A percentile compares a stretch with the other conserved stretches of the same genome.
phyloP scores from a whole-genome alignment of 2,113 vertebrate genomes.

The Casuarius casuarius region DNA sequence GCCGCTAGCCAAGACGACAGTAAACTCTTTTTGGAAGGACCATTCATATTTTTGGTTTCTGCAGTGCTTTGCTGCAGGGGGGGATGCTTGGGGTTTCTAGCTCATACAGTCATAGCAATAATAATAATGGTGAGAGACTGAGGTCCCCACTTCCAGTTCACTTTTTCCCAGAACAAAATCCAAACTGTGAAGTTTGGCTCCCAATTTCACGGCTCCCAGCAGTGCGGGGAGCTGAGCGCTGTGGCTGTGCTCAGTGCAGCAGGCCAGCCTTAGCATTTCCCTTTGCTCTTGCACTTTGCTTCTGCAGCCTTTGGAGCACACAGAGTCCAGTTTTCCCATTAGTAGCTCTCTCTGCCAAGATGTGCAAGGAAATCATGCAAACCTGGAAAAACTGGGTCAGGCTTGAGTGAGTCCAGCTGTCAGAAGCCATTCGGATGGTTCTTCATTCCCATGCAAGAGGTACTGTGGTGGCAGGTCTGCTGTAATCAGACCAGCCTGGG shows the following conservation, averaged over 20 bases:
- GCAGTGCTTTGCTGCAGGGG: neutral
- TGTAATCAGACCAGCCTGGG: neutral
- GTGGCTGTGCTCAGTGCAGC: neutral
- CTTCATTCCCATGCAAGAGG: neutral
- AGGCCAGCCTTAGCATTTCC: neutral
- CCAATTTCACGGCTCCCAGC: neutral
- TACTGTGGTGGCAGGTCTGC: neutral
- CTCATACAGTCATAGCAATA: neutral
- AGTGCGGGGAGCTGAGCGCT: accelerated
- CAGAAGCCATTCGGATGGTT: neutral
- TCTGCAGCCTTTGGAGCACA: neutral
- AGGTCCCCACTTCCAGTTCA: neutral
- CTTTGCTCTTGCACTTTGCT: neutral
- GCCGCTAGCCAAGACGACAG: constrained; percentile 32
- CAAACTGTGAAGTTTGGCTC: neutral
- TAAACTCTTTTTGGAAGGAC: neutral
- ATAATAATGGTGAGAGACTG: neutral
- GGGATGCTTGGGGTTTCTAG: neutral
- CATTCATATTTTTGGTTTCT: neutral
- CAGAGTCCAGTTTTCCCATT: neutral
- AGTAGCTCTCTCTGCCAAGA: neutral
- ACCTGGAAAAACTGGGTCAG: neutral
- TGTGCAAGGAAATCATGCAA: neutral
- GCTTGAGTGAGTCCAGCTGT: neutral
- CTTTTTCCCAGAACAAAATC: neutral